Evolutionary conservation across 2,113 vertebrate species (phyloP).

Genomic region (Oncorhynchus masou): DNA sequence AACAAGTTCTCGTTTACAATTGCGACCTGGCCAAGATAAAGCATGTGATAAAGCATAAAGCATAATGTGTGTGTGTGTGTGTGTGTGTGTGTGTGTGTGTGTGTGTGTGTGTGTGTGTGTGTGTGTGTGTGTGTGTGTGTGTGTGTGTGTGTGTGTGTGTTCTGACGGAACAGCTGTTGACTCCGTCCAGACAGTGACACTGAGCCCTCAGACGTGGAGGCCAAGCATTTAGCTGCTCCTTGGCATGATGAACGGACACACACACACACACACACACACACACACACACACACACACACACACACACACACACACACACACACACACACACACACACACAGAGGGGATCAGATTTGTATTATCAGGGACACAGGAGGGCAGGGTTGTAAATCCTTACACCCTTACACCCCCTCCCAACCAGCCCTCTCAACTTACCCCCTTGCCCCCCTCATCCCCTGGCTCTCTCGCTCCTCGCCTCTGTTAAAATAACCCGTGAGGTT

Average conservation of each 20-base stretch:
- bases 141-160: not conserved
- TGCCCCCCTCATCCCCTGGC: slow-evolving; percentile 45
- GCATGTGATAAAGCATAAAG: too few relatives aligned
- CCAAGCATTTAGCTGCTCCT: not conserved
- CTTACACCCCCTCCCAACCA: slow-evolving; percentile 5
- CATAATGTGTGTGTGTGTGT: slow-evolving; percentile 16
- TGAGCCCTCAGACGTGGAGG: slow-evolving; percentile 2
- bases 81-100: not conserved
- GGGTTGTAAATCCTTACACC: slow-evolving; percentile 61
- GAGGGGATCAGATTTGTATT: slow-evolving; percentile 68
- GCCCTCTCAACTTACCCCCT: slow-evolving; percentile 25
- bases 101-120: slow-evolving; percentile 12
- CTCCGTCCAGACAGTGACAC: slow-evolving; percentile 30
- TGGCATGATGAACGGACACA: not conserved
- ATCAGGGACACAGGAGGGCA: slow-evolving; percentile 50
- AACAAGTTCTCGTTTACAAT: too few relatives aligned
- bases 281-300: not conserved
- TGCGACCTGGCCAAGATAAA: too few relatives aligned
- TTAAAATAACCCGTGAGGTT: slow-evolving; percentile 77
- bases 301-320: slow-evolving; percentile 11
- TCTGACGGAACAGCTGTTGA: slow-evolving; percentile 44
- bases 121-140: not conserved
- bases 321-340: slow-evolving; percentile 8
- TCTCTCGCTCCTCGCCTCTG: slow-evolving; percentile 34
- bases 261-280: not conserved